These are phyloP conservation scores for Plagodis dolabraria DNA, from an alignment of 2,888 invertebrate species.

Conservation along the genomic window DNA sequence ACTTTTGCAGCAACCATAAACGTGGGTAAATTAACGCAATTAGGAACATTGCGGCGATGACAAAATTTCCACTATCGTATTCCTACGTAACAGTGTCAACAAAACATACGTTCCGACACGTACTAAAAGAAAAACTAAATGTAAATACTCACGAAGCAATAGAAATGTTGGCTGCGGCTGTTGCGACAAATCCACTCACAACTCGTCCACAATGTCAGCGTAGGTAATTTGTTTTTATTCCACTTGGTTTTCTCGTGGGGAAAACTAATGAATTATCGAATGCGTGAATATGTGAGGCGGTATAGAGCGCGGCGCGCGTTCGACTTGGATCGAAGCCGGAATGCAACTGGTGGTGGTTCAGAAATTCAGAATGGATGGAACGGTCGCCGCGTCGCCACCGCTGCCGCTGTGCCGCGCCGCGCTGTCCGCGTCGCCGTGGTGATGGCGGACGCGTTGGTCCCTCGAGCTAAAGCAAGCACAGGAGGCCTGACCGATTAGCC, in stretches of 20 bases:
- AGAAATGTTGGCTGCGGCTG: constrained; percentile 32
- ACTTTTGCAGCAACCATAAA: constrained; percentile 22
- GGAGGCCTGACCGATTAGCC: constrained; percentile 65
- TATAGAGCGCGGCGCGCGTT: constrained; percentile 24
- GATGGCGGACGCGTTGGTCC: constrained; percentile 50
- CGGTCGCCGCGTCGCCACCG: not conserved
- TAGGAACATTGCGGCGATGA: constrained; percentile 27
- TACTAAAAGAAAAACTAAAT: constrained; percentile 44
- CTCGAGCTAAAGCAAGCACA: constrained; percentile 42
- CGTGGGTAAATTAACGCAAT: constrained; percentile 17
- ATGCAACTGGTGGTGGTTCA: constrained; percentile 29
- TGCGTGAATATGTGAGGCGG: constrained; percentile 25
- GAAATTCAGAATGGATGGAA: not conserved
- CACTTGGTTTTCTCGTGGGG: constrained; percentile 75
- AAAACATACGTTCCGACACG: constrained; percentile 54
- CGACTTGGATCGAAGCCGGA: constrained; percentile 14
- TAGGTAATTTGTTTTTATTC: constrained; percentile 53
- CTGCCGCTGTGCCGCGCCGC: not conserved
- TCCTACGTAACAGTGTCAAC: constrained; percentile 60
- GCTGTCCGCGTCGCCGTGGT: constrained; percentile 3
- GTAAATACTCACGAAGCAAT: constrained; percentile 56
- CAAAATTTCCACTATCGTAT: constrained; percentile 45
- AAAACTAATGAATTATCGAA: constrained; percentile 72
- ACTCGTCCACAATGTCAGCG: constrained; percentile 48
- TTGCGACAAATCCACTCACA: constrained; percentile 60